Percentiles rank a stretch among this genome's conserved stretches.
These are phyloP conservation scores for Sitta europaea DNA, from an alignment of 2,113 vertebrate species.

Conservation along the genomic window DNA sequence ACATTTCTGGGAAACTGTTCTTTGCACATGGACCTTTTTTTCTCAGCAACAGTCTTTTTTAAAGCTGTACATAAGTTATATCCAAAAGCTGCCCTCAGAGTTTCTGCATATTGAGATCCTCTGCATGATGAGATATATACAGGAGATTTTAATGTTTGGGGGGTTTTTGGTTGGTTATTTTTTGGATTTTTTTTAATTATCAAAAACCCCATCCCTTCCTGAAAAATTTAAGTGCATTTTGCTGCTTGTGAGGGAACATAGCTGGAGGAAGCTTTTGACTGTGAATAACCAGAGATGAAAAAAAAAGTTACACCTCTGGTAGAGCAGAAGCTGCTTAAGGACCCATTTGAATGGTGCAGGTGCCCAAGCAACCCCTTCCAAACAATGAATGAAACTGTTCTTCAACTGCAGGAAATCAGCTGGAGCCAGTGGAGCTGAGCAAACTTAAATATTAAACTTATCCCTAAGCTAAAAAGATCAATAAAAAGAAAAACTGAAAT, in stretches of 20 bases:
- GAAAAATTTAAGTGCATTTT: neutral
- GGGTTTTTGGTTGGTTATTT: neutral
- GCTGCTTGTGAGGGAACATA: neutral
- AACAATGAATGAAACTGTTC: neutral
- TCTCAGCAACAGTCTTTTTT: neutral
- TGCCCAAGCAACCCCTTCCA: neutral
- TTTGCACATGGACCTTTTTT: neutral
- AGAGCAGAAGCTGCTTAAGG: neutral
- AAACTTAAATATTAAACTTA: neutral
- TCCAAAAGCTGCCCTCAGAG: neutral
- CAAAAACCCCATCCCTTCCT: neutral
- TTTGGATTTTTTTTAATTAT: neutral
- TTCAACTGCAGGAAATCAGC: neutral
- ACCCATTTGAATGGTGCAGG: neutral
- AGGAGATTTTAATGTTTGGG: neutral
- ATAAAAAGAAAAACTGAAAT: neutral
- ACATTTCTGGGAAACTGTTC: neutral
- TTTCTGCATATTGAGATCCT: neutral
- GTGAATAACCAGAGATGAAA: neutral
- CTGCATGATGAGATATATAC: neutral
- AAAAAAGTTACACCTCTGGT: rapidly evolving
- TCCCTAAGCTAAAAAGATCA: neutral
- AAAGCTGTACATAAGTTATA: neutral
- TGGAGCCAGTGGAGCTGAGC: neutral
- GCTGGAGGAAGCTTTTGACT: neutral